Evolutionary conservation across 2,113 vertebrate genomes (phyloP), one percentile per base, ranked within the genome.

Genomic region (Sarotherodon lohbergeri): DNA sequence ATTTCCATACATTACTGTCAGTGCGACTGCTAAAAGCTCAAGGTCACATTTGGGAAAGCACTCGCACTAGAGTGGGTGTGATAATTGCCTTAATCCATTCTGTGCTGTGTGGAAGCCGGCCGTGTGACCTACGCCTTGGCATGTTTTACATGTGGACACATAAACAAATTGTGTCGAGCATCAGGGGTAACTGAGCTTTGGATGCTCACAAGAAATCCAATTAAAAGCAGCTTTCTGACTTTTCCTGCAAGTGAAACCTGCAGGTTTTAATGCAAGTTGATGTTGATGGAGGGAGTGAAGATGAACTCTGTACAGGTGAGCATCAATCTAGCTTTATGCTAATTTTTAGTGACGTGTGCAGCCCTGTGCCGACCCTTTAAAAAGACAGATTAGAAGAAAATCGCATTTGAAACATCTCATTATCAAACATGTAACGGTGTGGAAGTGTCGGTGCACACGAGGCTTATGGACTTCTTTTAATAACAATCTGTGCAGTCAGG

Each of bases 61-160:
- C 76, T 81, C 41, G 50, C 78, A 83, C n/a, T 82, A 13, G 8
- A 34, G 48, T 68, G 36, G 48, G 86, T 84, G 46, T 81, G 78
- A 88, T 86, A 81, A 88, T 89, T 16, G 56, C 52, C 27, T 88
- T 83, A 57, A 61, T 89, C 68, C 16, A 27, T 78, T 86, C 79
- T 89, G 39, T 17, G 24, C 16, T 76, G 76, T 29, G 46, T 63
- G 6, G 22, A 39, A 29, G 24, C 8, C 68, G 84, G 16, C 29
- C 36, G 76, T 82, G 48, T 86, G 81, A 92, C 81, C 84, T 17
- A 1, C 5, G 12, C 27, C 39, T 34, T 39, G 80, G 79, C 85
- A 81, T 11, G 59, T 91, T 89, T 86, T 14, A 9, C 68, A 83
- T 46, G 79, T 22, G 32, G 32, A 59, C 43, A 16, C 6, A 3